Base-by-base conservation (phyloP, 2,888 invertebrate genomes). In the Phlogophora meticulosa region DNA sequence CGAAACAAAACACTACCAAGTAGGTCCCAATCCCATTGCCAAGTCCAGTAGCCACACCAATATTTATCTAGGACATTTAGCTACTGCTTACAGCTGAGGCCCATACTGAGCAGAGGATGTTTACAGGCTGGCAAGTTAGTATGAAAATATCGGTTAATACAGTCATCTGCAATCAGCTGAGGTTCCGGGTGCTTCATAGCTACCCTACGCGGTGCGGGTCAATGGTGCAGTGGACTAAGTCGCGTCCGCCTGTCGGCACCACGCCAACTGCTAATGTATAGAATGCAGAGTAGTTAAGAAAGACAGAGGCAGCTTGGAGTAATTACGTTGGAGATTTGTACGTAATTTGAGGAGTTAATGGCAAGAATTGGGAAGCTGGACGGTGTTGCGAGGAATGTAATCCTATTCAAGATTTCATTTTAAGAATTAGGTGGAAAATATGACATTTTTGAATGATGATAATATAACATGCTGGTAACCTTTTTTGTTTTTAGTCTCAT, bases 191-290 rank as follows among this genome's bases (percentile, higher is more conserved):
- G 78, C 62, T 81, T 88, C 89, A 90, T 93, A 90, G 94, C 87
- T 90, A 93, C 94, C 94, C 94, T 94, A 94, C 90, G 80, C 74
- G 84, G 88, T 86, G 78, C 90, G 82, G 95, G 95, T 95, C 95
- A 95, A 92, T 95, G 94, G 95, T 94, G 93, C 95, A 95, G 92
- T 95, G 94, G 95, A 95, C 95, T 95, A 95, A 91, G 93, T 68
- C 85, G 88, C 91, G 90, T 92, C 93, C 93, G 93, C 87, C 89
- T 84, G 77, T 83, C 83, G 93, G 94, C 93, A 87, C 72, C 81
- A 78, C 69, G 94, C 94, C 95, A 94, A 94, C 92, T 92, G 88
- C 91, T 92, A 91, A 94, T 93, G 88, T 81, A 85, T 76, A 70
- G 70, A 48, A 5, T 73, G 81, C 72, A 93, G 94, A 85, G 67